Evolutionary conservation across 2,797 vertebrate species (phyloP), one percentile per base, ranked within the genome.

Genomic region (Prionace glauca): DNA sequence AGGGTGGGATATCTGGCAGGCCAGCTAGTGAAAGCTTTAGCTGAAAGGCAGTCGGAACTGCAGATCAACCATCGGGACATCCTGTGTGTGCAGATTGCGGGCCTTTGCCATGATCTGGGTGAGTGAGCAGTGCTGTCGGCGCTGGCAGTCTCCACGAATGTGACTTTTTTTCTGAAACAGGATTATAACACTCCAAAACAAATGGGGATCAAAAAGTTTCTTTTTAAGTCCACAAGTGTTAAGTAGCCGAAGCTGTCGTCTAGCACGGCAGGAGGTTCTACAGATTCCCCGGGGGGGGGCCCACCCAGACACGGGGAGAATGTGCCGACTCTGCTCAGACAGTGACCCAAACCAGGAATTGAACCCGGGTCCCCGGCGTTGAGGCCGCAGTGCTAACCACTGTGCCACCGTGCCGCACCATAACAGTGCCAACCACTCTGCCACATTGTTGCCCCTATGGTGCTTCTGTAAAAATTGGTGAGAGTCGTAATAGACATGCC

Each of bases 61-160:
- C 95, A 96, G 50, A 99, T 99, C 96, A 98, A 97, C 77, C 96
- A 96, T 2, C 97, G 98, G 96, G 99, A 99, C 95, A 96, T 98
- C 32, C 98, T 99, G 0, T 99, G 99, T 96, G 99, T 99, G 93
- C 98, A 99, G 97, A 99, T 99, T 0, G 99, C 99, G 29, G 99
- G 99, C 0, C 98, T 99, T 95, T 99, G 99, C 96, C 99, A 99
- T 8, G 99, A 99, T 96, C 96, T 99, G 32, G 99, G 99, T 99
- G 97, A 98, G 98, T 96, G 95, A 3, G 32, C n/a, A 20, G 62
- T 8, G 3, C 62, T 24, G 9, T 69, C 0, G n/a, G 62, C 32
- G 7, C 16, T 72, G 50, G 62, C 32, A 29, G 2, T 36, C n/a
- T 24, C 32, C 56, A 2, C 5, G n/a, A 12, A 9, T 32, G 74